A percentile compares a stretch with the other conserved stretches of the same genome.
These are phyloP conservation scores for Centropyge bicolor DNA, from an alignment of 2,797 vertebrate species.

Conservation along the genomic window DNA sequence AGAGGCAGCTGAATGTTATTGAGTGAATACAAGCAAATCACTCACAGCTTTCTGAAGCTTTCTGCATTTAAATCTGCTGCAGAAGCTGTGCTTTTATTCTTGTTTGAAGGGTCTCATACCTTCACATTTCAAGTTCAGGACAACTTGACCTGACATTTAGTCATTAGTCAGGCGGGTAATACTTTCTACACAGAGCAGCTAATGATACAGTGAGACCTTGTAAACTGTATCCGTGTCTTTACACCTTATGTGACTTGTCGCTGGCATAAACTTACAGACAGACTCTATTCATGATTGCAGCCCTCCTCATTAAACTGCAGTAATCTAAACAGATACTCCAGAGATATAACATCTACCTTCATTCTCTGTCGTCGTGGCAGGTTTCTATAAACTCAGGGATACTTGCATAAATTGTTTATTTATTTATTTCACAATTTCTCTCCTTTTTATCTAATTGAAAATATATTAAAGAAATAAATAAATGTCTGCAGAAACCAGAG, in stretches of 20 bases:
- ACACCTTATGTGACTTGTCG: background rate
- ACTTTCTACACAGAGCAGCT: background rate
- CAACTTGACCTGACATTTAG: slow-evolving; percentile 9
- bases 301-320: background rate
- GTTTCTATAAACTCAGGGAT: background rate
- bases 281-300: background rate
- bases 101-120: slow-evolving; percentile 10
- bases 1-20: background rate
- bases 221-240: background rate
- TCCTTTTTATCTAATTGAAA: background rate
- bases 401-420: background rate
- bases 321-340: background rate
- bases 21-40: background rate
- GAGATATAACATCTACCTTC: background rate
- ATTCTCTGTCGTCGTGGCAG: background rate
- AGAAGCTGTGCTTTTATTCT: slow-evolving; percentile 6
- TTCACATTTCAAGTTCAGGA: background rate
- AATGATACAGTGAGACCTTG: background rate
- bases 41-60: background rate
- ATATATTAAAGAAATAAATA: too few relatives aligned
- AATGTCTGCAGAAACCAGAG: background rate
- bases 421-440: background rate
- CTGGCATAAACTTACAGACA: background rate
- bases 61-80: background rate
- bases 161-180: slow-evolving; percentile 8